These are phyloP conservation scores for Byasa hedistus DNA, from an alignment of 2,888 invertebrate genomes.

Conservation along the genomic window DNA sequence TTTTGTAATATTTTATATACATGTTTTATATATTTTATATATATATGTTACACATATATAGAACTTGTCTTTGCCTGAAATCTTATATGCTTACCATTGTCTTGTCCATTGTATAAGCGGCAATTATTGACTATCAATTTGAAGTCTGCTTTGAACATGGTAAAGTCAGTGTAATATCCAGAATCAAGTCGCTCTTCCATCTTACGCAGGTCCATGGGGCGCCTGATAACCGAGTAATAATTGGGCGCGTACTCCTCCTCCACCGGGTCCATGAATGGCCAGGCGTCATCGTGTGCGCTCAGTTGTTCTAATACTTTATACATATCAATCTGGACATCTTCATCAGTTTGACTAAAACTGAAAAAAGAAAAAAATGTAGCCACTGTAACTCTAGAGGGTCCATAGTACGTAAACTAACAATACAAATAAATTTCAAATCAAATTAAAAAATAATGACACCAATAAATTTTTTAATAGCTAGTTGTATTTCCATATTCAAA, in stretches of 20 bases:
- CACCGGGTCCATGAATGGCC: slow-evolving; percentile 96
- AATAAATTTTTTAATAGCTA: not conserved
- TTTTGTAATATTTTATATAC: too few species aligned
- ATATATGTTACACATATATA: too few species aligned
- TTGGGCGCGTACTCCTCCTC: slow-evolving; percentile 96
- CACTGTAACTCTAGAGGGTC: too few species aligned
- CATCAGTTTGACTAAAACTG: slow-evolving; percentile 89
- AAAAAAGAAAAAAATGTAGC: not conserved
- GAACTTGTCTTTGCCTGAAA: too few species aligned
- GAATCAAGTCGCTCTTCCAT: slow-evolving; percentile 93
- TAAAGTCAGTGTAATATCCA: slow-evolving; percentile 88
- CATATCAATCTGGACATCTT: slow-evolving; percentile 93
- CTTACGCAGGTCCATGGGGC: slow-evolving; percentile 92
- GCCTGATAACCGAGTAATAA: slow-evolving; percentile 86
- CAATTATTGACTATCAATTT: slow-evolving; percentile 96
- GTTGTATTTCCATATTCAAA: not conserved
- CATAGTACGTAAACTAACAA: too few species aligned
- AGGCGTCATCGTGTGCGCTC: slow-evolving; percentile 93
- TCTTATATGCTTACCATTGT: slow-evolving; percentile 85
- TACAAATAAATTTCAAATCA: not conserved
- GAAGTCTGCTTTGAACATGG: slow-evolving; percentile 92
- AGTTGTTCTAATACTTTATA: slow-evolving; percentile 94
- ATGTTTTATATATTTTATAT: too few species aligned
- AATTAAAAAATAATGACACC: not conserved
- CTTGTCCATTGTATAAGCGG: slow-evolving; percentile 93